Conservation (phyloP, 2,113 vertebrate genomes). For the Rattus rattus region DNA sequence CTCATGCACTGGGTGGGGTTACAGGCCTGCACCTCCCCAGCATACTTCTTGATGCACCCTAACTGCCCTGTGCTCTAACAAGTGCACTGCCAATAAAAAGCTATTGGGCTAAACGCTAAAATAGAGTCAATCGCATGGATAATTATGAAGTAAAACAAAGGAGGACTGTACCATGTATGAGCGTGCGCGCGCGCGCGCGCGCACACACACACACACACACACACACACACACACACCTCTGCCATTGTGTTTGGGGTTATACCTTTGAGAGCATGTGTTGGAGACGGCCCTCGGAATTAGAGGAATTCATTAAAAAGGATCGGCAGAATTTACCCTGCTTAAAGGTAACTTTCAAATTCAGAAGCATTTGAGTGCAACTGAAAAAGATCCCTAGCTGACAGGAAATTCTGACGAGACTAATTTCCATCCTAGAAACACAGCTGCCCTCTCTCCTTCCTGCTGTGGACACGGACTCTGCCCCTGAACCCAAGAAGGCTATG, state of each 20-base stretch:
- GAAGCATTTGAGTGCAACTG: background rate
- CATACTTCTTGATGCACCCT: background rate
- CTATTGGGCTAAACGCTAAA: too few species aligned
- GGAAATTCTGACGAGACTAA: slow-evolving; percentile 27
- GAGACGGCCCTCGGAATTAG: background rate
- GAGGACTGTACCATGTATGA: accelerated
- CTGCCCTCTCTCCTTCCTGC: background rate
- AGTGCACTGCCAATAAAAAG: background rate
- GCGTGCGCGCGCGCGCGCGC: accelerated
- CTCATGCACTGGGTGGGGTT: background rate
- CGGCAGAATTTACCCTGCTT: background rate
- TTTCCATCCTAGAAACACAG: background rate
- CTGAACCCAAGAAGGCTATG: background rate
- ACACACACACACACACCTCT: background rate
- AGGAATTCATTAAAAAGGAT: slow-evolving; percentile 4
- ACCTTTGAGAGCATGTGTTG: background rate
- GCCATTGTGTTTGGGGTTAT: background rate
- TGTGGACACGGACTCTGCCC: background rate
- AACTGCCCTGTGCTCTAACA: background rate
- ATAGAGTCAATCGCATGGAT: background rate
- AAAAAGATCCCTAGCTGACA: background rate
- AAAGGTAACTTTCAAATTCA: background rate
- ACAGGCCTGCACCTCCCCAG: background rate
- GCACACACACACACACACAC: background rate
- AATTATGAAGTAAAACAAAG: background rate